phyloP scores from a whole-genome alignment of 2,113 vertebrate genomes.

The Panthera leo region DNA sequence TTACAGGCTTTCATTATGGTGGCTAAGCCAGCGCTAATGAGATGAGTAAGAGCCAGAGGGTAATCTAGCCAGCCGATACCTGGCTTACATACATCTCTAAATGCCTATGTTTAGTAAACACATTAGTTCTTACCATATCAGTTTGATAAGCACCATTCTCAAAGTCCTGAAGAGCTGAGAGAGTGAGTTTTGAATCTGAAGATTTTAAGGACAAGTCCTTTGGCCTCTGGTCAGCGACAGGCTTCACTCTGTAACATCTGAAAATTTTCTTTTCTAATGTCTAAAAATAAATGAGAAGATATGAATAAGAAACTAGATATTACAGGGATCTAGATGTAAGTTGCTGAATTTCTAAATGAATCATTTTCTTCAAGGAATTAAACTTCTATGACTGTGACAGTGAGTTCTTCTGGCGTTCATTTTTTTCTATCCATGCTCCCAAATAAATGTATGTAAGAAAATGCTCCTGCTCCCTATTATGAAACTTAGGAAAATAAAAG shows the following conservation, averaged over 20 bases:
- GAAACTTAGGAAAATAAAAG: slow-evolving; percentile 26
- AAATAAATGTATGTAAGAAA: neutral
- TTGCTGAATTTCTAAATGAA: neutral
- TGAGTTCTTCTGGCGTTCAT: neutral
- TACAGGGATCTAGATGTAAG: neutral
- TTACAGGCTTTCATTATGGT: neutral
- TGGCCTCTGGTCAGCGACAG: neutral
- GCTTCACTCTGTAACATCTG: neutral
- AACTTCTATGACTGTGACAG: neutral
- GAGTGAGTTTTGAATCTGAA: neutral
- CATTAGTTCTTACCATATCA: neutral
- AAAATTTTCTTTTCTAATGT: neutral
- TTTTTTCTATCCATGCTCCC: neutral
- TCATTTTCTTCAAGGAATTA: neutral
- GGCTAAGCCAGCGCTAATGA: neutral
- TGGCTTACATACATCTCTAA: neutral
- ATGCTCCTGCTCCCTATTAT: neutral
- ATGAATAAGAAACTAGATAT: neutral
- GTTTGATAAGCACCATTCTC: neutral
- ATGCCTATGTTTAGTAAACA: neutral
- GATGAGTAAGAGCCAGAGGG: neutral
- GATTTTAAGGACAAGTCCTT: neutral
- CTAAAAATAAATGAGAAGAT: neutral
- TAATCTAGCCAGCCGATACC: neutral
- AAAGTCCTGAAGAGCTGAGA: neutral